A percentile compares a stretch with the other conserved stretches of the same genome.
Evolutionary conservation across 2,888 invertebrate genomes (phyloP).

Genomic region (Drosophila demipolita): DNA sequence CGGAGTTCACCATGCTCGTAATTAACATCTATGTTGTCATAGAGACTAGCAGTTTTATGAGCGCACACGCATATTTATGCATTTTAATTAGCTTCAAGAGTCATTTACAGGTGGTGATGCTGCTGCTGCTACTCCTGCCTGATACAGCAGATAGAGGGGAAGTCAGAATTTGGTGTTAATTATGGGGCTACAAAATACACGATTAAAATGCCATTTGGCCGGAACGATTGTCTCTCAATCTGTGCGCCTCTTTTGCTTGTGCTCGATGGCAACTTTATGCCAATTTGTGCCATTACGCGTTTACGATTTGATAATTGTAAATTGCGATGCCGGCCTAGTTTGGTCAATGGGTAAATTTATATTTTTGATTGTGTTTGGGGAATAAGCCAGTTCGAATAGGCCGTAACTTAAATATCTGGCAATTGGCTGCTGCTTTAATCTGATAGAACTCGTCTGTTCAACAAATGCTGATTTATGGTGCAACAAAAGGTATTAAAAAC

Average conservation of each 20-base stretch:
- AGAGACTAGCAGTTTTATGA: slow-evolving; percentile 11
- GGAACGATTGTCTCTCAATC: slow-evolving; percentile 8
- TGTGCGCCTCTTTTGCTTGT: background rate
- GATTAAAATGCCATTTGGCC: slow-evolving; percentile 58
- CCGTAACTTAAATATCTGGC: slow-evolving; percentile 21
- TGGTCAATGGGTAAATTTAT: slow-evolving; percentile 24
- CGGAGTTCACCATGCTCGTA: slow-evolving; percentile 38
- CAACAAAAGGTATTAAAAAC: slow-evolving; percentile 14
- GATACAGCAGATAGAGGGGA: background rate
- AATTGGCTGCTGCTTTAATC: slow-evolving; percentile 3
- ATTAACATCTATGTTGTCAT: slow-evolving; percentile 60
- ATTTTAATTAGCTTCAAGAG: slow-evolving; percentile 70
- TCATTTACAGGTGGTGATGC: slow-evolving; percentile 37
- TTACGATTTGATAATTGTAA: slow-evolving; percentile 62
- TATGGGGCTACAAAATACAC: slow-evolving; percentile 50
- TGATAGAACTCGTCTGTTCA: background rate
- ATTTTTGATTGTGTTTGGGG: background rate
- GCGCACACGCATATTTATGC: slow-evolving; percentile 41
- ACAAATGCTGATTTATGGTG: slow-evolving; percentile 4
- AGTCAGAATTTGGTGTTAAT: slow-evolving; percentile 50
- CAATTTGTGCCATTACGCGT: slow-evolving; percentile 55
- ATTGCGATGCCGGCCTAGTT: slow-evolving; percentile 53
- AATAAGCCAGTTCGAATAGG: slow-evolving; percentile 36
- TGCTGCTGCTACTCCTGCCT: slow-evolving; percentile 6
- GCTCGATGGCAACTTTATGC: slow-evolving; percentile 38